Evolutionary conservation across 2,888 invertebrate species (phyloP).

Genomic region (Desoria tigrina): DNA sequence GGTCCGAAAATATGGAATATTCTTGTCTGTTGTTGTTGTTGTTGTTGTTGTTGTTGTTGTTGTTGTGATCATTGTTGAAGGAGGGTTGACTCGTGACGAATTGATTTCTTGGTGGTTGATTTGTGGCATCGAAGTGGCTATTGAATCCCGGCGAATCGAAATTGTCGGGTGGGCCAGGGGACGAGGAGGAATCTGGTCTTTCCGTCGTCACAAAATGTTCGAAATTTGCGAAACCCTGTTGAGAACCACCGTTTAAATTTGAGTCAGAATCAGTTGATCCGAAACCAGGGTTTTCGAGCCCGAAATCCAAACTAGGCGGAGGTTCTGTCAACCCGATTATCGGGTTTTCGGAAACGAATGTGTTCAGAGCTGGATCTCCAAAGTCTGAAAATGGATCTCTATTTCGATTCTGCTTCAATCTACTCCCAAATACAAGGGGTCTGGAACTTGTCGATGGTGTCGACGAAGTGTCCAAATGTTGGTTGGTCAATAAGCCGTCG

Average conservation of each 20-base stretch:
- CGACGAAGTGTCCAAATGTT: not conserved
- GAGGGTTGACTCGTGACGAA: not conserved
- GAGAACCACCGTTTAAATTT: too few relatives aligned
- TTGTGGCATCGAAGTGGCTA: not conserved
- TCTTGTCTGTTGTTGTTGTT: too few relatives aligned
- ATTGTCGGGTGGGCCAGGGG: too few relatives aligned
- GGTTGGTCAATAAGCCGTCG: not conserved
- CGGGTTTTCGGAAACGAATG: too few relatives aligned
- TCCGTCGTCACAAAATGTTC: too few relatives aligned
- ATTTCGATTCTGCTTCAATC: not conserved
- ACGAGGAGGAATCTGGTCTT: too few relatives aligned
- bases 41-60: not conserved
- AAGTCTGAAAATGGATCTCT: conserved; percentile 22
- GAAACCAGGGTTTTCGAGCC: too few relatives aligned
- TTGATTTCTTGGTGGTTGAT: not conserved
- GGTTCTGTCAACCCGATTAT: too few relatives aligned
- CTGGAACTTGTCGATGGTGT: not conserved
- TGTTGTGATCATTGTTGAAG: not conserved
- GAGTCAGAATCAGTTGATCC: too few relatives aligned
- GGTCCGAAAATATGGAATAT: conserved; percentile 34
- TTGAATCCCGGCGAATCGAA: too few relatives aligned
- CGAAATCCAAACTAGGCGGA: too few relatives aligned
- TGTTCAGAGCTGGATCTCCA: conserved; percentile 1
- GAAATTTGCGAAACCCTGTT: too few relatives aligned
- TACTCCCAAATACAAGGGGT: conserved; percentile 16